Evolutionary conservation across 2,888 invertebrate species (phyloP).

Genomic region (Lagria hirta): DNA sequence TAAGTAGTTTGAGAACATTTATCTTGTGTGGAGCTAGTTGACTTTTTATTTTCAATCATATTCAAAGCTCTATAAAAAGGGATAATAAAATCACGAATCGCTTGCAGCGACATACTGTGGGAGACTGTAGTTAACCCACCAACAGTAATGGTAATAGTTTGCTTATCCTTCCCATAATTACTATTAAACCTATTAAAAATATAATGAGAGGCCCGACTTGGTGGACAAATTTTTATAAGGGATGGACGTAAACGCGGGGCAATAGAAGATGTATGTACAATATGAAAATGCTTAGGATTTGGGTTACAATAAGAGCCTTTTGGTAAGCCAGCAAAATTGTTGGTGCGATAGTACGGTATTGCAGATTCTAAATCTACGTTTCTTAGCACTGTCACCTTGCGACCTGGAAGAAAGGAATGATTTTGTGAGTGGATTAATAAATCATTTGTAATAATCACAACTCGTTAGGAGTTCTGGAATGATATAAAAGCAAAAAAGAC

Average conservation of each 20-base stretch:
- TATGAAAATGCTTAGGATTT: conserved; percentile 52
- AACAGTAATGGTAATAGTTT: conserved; percentile 43
- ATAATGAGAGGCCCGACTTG: conserved; percentile 28
- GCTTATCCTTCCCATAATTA: conserved; percentile 13
- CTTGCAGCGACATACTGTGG: conserved; percentile 44
- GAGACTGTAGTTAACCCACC: conserved; percentile 41
- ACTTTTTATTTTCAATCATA: too few species aligned
- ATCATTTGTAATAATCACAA: conserved; percentile 3
- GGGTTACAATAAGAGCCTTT: conserved; percentile 50
- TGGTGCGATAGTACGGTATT: conserved; percentile 45
- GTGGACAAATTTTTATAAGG: conserved; percentile 36
- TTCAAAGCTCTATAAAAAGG: conserved; percentile 49
- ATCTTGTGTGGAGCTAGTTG: too few species aligned
- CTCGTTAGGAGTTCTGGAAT: conserved; percentile 29
- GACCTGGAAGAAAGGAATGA: conserved; percentile 41
- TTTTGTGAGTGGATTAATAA: conserved; percentile 16
- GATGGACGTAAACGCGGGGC: conserved; percentile 41
- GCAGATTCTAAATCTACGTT: conserved; percentile 8
- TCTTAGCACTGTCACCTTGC: conserved; percentile 16
- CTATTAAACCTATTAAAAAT: conserved; percentile 28
- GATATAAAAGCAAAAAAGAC: conserved; percentile 9
- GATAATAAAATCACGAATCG: conserved; percentile 45
- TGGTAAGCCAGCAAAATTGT: conserved; percentile 49
- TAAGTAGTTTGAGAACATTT: conserved; percentile 47
- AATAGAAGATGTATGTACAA: conserved; percentile 43